Evolutionary conservation across 2,797 vertebrate genomes (phyloP), one percentile per base, ranked within the genome.

Genomic region (Leucoraja ocellata): DNA sequence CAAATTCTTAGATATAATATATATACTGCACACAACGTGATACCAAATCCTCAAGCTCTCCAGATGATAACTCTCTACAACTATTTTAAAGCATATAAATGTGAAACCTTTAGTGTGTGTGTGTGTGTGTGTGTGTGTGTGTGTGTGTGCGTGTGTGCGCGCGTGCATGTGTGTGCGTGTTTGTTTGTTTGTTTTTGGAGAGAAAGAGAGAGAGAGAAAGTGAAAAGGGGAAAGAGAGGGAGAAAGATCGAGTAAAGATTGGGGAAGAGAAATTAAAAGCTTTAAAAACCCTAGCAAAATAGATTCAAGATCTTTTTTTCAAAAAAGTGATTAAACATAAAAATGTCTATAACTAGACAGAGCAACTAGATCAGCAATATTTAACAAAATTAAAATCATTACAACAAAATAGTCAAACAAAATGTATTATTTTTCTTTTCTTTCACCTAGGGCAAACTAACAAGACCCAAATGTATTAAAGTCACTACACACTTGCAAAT

Each of bases 251-350:
- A 68, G 13, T 2, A 16, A 18, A 71, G 68, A 71, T 94, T 81
- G 65, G 71, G 71, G 71, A 74, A 23, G 94, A 94, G 78, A 94
- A 93, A 94, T 94, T 94, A 93, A 93, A 95, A 94, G 94, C 91
- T 93, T 93, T 93, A 95, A 93, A 93, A 36, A 95, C 93, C 93
- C 77, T 83, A 86, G 25, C 71, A 93, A 58, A 83, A 93, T 63
- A 93, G 71, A 83, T 71, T 83, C 36, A 83, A 86, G 68, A 71
- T 65, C 79, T 94, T 94, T 94, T 95, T 94, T 81, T 95, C 94
- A 95, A 96, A 95, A 97, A 96, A 97, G 95, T 95, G 95, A 96
- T 97, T 96, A 96, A 97, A 97, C 96, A 96, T 97, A 96, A 96
- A 96, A 96, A 94, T 95, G 97, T 96, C 96, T 97, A 97, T 95